Evolutionary conservation across 2,113 vertebrate species (phyloP).

Genomic region (Podocnemis expansa): DNA sequence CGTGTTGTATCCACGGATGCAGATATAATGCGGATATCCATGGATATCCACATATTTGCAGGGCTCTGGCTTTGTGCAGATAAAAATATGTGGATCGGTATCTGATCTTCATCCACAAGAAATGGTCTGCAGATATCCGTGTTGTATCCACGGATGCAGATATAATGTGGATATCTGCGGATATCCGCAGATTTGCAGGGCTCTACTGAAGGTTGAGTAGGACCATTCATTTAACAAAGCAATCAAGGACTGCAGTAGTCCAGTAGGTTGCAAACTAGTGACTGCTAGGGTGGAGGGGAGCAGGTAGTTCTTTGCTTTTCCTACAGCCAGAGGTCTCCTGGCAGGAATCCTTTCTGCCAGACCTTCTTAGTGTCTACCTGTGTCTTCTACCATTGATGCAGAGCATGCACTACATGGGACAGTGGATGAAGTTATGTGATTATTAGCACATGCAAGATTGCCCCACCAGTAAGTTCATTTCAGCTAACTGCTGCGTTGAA

Average conservation of each 20-base stretch:
- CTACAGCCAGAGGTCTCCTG: not conserved
- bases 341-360: not conserved
- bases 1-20: no score
- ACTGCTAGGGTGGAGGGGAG: not conserved
- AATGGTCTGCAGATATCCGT: no score
- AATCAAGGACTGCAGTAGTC: not conserved
- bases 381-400: not conserved
- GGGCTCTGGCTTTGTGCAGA: no score
- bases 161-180: no score
- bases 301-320: not conserved
- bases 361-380: not conserved
- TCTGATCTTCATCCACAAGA: no score
- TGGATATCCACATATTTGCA: no score
- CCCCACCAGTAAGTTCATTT: not conserved
- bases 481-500: not conserved
- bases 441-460: not conserved
- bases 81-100: no score
- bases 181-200: no score
- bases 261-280: not conserved
- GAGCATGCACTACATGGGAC: not conserved
- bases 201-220: no score
- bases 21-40: no score
- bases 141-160: no score
- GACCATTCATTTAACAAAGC: not conserved
- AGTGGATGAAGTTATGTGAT: not conserved